A percentile compares a stretch with the other conserved stretches of the same genome.
phyloP scores from a whole-genome alignment of 2,113 vertebrate species.

The Stegostoma tigrinum region DNA sequence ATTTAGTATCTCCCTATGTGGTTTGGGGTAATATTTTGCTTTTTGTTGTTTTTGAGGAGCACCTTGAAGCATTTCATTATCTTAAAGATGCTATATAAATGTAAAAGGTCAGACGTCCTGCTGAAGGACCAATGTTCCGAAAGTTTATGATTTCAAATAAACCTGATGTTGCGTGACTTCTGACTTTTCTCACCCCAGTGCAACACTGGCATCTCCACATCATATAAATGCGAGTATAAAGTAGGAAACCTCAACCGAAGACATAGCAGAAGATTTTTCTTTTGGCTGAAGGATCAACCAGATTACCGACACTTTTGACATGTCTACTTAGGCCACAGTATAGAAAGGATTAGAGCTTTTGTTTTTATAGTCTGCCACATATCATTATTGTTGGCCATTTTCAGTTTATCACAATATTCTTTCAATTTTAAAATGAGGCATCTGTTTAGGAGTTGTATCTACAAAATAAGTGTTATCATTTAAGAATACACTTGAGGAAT shows the following conservation, averaged over 20 bases:
- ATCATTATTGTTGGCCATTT: background rate
- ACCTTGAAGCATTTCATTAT: background rate
- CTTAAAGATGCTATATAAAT: background rate
- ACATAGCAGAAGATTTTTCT: background rate
- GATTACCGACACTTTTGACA: background rate
- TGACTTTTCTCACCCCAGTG: no score
- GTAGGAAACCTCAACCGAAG: background rate
- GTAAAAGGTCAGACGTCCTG: background rate
- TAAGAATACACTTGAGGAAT: background rate
- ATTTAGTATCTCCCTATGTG: background rate
- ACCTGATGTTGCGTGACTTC: no score
- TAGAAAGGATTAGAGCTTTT: background rate
- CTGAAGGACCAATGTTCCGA: no score
- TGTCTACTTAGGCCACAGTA: background rate
- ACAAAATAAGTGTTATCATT: background rate
- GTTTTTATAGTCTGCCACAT: no score
- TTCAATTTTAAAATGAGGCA: background rate
- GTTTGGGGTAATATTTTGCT: background rate
- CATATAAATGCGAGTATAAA: background rate
- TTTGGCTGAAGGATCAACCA: background rate
- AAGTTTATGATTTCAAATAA: no score
- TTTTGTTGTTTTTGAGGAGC: background rate
- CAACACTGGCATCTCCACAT: no score
- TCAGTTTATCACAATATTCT: background rate
- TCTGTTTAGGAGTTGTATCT: background rate